Conservation (phyloP, 2,888 invertebrate genomes). For the Troides helena region DNA sequence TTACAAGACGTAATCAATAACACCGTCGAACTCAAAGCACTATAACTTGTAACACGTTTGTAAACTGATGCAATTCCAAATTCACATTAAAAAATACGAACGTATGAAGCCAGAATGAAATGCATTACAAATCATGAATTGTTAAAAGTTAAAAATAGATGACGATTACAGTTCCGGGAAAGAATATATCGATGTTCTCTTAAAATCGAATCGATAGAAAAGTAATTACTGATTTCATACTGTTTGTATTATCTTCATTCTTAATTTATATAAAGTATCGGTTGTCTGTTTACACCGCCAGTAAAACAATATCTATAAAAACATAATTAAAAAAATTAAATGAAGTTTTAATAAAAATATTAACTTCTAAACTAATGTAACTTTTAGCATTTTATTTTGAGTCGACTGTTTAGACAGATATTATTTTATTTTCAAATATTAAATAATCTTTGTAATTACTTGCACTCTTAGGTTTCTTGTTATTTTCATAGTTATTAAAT, state of each 20-base stretch:
- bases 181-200: not conserved
- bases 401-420: no score
- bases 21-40: not conserved
- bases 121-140: not conserved
- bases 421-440: no score
- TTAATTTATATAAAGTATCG: no score
- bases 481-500: no score
- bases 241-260: not conserved
- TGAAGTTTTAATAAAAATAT: no score
- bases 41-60: not conserved
- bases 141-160: not conserved
- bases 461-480: no score
- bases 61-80: conserved; percentile 25
- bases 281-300: not conserved
- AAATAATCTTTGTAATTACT: no score
- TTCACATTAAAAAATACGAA: conserved; percentile 2
- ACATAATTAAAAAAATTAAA: no score
- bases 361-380: no score
- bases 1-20: not conserved
- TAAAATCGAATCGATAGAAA: conserved; percentile 2
- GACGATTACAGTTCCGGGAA: not conserved
- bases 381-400: no score
- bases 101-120: not conserved
- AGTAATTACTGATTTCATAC: not conserved
- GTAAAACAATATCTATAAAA: not conserved